phyloP scores from a whole-genome alignment of 2,113 vertebrate genomes.

The Myiozetetes cayanensis region DNA sequence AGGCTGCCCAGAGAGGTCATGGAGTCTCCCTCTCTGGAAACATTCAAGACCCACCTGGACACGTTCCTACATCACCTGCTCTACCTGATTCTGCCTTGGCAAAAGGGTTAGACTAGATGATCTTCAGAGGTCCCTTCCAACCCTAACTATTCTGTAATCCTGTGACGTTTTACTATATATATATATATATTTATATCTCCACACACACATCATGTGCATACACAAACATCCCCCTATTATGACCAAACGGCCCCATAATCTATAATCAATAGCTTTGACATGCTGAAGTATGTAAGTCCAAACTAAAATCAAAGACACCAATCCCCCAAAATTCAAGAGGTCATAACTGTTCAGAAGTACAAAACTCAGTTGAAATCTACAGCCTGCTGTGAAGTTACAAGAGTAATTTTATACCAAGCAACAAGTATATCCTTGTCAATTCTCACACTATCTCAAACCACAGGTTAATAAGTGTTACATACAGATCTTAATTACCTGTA shows the following conservation, averaged over 20 bases:
- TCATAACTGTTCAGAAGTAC: neutral
- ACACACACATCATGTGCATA: neutral
- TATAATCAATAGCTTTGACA: neutral
- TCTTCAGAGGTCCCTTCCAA: neutral
- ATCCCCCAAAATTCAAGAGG: neutral
- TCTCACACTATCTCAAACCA: neutral
- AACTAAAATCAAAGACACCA: neutral
- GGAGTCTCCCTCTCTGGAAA: neutral
- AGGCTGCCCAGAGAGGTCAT: neutral
- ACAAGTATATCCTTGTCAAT: neutral
- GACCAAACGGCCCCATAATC: neutral
- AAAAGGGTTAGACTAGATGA: neutral
- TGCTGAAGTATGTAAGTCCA: neutral
- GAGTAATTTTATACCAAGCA: neutral
- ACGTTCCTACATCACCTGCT: neutral
- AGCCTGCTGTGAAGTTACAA: neutral
- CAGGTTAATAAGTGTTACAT: neutral
- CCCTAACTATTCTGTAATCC: neutral
- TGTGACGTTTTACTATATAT: neutral
- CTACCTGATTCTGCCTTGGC: neutral
- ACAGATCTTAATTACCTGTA: neutral
- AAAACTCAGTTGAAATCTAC: neutral
- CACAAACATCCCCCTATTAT: rapidly evolving
- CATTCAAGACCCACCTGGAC: neutral
- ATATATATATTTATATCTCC: too few relatives aligned